Base-by-base conservation (phyloP, 2,113 vertebrate genomes). In the Varanus komodoensis region DNA sequence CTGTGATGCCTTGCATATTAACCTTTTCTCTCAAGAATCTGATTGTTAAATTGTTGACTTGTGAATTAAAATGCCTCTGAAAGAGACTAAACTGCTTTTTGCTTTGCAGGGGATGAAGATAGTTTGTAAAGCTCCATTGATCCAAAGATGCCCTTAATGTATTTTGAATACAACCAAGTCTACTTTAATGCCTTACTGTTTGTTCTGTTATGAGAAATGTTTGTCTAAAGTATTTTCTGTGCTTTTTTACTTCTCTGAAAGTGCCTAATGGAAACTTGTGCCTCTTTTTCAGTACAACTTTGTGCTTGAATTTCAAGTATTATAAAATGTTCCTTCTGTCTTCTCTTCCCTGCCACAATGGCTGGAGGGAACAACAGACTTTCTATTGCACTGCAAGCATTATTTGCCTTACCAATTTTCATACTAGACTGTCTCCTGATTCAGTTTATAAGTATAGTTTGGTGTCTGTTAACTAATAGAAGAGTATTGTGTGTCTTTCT, bases 101-200 rank as follows among this genome's bases (percentile, higher is more conserved):
- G 88, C 97, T 96, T 97, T 97, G 83, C 97, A 97, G 97, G 96
- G 95, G 87, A 83, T 86, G 91, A 94, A 96, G 95, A 96, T 32
- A 92, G 90, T 93, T 92, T 90, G 93, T 93, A 89, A 94, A 90
- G 29, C 89, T 93, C 75, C 92, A 84, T 19, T 89, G 90, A 90
- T 90, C 92, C 95, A 95, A 91, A 95, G 88, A 94, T 93, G 94
- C 90, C 90, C 84, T 94, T 93, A 91, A 90, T 7, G 0, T 61
- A 82, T 82, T 93, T 87, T 82, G 95, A 94, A 93, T 87, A 44
- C 48, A 79, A 67, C 29, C 73, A 94, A 64, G 71, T 71, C 95
- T 95, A 86, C 93, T 94, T 94, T 96, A 94, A 94, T 93, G 95
- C 95, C 95, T 97, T 96, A 96, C 95, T 81, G 2, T 91, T 91